Percentiles rank a stretch among this genome's conserved stretches.
phyloP scores from a whole-genome alignment of 2,797 vertebrate genomes.

The Otolemur crassicaudatus region DNA sequence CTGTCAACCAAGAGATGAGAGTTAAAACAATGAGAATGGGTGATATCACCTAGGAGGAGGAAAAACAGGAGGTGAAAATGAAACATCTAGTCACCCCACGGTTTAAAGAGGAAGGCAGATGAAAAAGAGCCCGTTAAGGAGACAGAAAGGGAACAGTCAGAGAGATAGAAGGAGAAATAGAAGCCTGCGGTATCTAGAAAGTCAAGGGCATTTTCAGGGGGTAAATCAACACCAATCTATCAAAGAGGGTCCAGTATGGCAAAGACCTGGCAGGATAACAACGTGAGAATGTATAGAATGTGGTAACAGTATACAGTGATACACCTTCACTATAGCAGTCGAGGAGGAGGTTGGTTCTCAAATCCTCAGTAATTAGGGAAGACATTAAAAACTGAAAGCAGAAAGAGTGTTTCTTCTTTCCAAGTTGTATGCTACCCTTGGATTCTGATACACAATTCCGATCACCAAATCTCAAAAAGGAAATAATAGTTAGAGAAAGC shows the following conservation, averaged over 20 bases:
- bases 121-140: background rate
- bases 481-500: slow-evolving; percentile 6
- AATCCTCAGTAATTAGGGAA: background rate
- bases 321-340: background rate
- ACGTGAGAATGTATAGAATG: background rate
- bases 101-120: background rate
- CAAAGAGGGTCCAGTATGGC: background rate
- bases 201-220: background rate
- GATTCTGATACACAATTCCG: background rate
- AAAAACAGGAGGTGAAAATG: background rate
- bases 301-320: background rate
- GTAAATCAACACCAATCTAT: background rate
- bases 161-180: background rate
- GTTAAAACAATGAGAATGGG: background rate
- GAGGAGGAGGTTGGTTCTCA: background rate
- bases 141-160: background rate
- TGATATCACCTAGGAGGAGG: background rate
- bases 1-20: background rate
- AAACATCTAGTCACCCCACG: background rate
- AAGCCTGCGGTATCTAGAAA: background rate
- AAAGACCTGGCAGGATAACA: background rate
- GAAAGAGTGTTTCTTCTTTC: slow-evolving; percentile 6
- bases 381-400: slow-evolving; percentile 3
- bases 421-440: background rate
- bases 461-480: background rate